phyloP scores from a whole-genome alignment of 2,797 vertebrate genomes.

The Bradypus variegatus region DNA sequence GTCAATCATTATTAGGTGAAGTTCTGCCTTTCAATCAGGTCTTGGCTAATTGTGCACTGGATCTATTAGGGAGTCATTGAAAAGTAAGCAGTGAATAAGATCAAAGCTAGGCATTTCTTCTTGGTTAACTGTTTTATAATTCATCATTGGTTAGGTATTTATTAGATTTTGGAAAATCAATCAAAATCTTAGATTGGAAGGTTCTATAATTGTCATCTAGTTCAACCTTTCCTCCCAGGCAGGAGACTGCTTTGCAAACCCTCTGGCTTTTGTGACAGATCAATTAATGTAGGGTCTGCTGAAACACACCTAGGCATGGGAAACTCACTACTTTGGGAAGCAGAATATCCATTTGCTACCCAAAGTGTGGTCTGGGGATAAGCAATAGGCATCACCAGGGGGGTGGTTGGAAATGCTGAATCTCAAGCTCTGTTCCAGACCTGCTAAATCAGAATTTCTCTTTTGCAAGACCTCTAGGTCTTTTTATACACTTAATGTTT shows the following conservation, averaged over 20 bases:
- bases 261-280: not conserved
- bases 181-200: not conserved
- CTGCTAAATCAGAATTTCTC: not conserved
- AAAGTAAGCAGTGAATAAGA: not conserved
- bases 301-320: not conserved
- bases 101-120: not conserved
- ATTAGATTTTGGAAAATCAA: not conserved
- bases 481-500: not conserved
- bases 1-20: not conserved
- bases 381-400: rapidly evolving
- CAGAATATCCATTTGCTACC: not conserved
- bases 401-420: not conserved
- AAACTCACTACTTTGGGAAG: not conserved
- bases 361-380: not conserved
- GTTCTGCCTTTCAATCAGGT: not conserved
- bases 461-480: not conserved
- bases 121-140: not conserved
- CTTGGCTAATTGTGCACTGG: not conserved
- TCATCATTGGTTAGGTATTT: not conserved
- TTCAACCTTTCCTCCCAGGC: not conserved
- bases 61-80: not conserved
- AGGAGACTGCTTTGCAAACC: not conserved
- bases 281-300: not conserved
- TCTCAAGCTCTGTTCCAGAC: not conserved
- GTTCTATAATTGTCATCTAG: not conserved